A percentile compares a stretch with the other conserved stretches of the same genome.
Evolutionary conservation across 2,888 invertebrate species (phyloP).

Genomic region (Andrena chrysosceles): DNA sequence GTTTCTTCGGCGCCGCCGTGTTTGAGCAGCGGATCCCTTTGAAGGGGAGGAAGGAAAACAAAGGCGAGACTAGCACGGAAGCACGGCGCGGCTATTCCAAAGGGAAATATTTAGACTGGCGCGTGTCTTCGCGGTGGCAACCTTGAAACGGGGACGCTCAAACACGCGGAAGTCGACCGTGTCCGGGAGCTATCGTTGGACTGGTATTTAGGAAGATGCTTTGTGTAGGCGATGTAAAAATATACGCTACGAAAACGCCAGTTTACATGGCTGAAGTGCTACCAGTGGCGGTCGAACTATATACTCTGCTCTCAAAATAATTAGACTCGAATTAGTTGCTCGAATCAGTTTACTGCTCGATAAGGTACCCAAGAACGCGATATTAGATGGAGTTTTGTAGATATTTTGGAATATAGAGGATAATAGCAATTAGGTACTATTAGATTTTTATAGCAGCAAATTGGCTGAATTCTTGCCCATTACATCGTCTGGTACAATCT

Average conservation of each 20-base stretch:
- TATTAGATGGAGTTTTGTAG: neutral
- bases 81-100: constrained; percentile 23
- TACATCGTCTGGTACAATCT: no score
- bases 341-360: neutral
- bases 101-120: constrained; percentile 49
- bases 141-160: constrained; percentile 38
- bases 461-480: no score
- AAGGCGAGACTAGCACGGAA: neutral
- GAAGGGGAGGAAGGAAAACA: constrained; percentile 36
- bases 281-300: neutral
- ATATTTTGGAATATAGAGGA: neutral
- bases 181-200: neutral
- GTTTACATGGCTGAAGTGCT: neutral
- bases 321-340: neutral
- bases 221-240: constrained; percentile 9
- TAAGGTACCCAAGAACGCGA: neutral
- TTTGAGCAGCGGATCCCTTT: constrained; percentile 35
- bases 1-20: constrained; percentile 12
- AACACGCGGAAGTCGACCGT: constrained; percentile 21
- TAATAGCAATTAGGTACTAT: neutral
- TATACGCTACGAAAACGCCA: neutral
- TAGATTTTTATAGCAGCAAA: no score
- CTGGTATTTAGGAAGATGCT: constrained; percentile 20
- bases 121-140: constrained; percentile 28
- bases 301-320: neutral